Percentiles rank a stretch among this genome's conserved stretches.
Evolutionary conservation across 2,888 invertebrate species (phyloP).

Genomic region (Eledona agricola): DNA sequence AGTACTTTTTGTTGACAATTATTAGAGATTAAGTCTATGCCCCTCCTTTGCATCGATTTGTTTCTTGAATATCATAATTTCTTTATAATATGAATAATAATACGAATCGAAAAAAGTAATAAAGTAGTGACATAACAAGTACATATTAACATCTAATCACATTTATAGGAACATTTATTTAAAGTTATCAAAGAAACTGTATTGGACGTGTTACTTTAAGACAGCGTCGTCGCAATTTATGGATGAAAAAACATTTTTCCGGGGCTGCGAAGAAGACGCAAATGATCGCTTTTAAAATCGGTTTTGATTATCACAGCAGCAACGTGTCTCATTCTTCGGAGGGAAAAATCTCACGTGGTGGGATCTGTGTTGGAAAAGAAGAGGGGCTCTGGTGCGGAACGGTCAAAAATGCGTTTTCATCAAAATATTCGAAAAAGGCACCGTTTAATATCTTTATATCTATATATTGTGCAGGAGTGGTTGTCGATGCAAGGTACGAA

Average conservation of each 20-base stretch:
- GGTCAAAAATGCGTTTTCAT: conserved; percentile 39
- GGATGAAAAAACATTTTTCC: conserved; percentile 38
- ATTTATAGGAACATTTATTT: conserved; percentile 55
- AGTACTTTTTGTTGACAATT: conserved; percentile 34
- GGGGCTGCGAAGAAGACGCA: too few relatives aligned
- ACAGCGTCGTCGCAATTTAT: conserved; percentile 17
- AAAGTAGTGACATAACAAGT: conserved; percentile 38
- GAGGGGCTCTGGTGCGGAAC: background rate
- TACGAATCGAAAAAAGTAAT: conserved; percentile 32
- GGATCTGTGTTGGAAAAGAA: background rate
- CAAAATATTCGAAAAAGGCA: conserved; percentile 44
- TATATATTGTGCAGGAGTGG: conserved; percentile 11
- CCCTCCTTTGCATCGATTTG: conserved; percentile 55
- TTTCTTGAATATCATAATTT: conserved; percentile 40
- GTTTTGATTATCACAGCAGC: conserved; percentile 20
- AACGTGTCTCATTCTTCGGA: background rate
- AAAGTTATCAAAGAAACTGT: conserved; percentile 40
- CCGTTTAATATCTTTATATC: conserved; percentile 42
- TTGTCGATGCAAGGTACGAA: conserved; percentile 30
- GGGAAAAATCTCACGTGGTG: background rate
- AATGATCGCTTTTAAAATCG: conserved; percentile 18
- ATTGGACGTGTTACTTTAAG: conserved; percentile 26
- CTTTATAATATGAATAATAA: conserved; percentile 27
- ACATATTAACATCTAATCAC: conserved; percentile 49
- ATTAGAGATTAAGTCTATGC: conserved; percentile 58